Evolutionary conservation across 2,113 vertebrate species (phyloP), one percentile per base, ranked within the genome.

Genomic region (Forbesichthys papilliferus): DNA sequence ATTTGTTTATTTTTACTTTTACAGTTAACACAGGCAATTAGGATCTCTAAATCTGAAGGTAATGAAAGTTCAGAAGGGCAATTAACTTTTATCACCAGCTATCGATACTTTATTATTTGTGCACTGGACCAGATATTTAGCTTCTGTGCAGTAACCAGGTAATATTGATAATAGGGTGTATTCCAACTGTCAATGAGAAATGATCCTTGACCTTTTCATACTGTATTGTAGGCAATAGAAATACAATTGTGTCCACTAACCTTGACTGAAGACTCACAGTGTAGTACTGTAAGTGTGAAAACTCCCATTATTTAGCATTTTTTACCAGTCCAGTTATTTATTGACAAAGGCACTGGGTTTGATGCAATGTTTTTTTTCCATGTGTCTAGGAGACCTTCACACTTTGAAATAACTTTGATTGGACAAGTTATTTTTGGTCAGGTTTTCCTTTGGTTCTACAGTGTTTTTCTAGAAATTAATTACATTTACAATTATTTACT

Each of bases 321-420:
- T 73, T 79, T 72, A 68, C 53, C 57, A 5, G 68, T 66, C 11
- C 54, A 9, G 84, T 85, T 73, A 78, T 61, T 81, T 59, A 89
- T 85, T 83, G 58, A 87, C 82, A 57, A 72, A 73, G 14, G 27
- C 27, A 27, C 27, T 27, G n/a, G 56, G 18, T 66, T 71, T 56
- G 51, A 69, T 67, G 66, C 11, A 55, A 34, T 36, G 10, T 9
- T 33, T 20, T 27, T 67, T 33, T 20, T 47, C 18, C 47, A 54
- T 59, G 68, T 71, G 64, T 60, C 69, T 64, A 3, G 54, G 53
- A 53, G 42, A 69, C 66, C 64, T 82, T 84, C 77, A 51, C 87
- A 83, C 79, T 87, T 88, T 88, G 86, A 79, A 81, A 79, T 60
- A 12, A 33, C 54, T 59, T 55, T 73, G 55, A 71, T 42, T 3